Percentiles rank a stretch among this genome's conserved stretches.
Conservation (phyloP, 2,797 vertebrate genomes). For the Hafferia zeledoni region DNA sequence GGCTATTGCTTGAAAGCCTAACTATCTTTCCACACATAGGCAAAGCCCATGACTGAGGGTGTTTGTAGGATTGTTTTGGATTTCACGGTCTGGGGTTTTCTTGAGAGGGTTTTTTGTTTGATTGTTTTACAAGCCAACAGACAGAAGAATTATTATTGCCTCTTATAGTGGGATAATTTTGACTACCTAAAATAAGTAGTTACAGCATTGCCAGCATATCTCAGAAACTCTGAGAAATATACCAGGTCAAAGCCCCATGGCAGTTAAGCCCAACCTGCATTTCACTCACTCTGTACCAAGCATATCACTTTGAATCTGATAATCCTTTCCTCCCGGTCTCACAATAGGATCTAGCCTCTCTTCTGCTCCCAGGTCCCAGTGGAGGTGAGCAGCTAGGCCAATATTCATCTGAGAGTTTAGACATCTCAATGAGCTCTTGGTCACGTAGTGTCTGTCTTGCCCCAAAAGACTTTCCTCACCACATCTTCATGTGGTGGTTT, state of each 20-base stretch:
- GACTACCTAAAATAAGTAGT: neutral
- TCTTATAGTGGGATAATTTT: neutral
- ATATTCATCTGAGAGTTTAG: neutral
- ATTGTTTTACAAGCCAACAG: neutral
- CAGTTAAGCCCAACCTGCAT: neutral
- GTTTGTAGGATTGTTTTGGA: neutral
- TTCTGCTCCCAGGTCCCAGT: neutral
- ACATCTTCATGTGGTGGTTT: neutral
- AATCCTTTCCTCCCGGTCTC: neutral
- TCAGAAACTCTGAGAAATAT: neutral
- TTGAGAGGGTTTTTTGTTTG: neutral
- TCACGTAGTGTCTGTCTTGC: neutral
- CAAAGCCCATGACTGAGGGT: neutral
- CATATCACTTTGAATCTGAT: neutral
- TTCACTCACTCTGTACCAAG: neutral
- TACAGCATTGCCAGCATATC: neutral
- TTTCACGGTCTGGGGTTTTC: neutral
- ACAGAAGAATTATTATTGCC: neutral
- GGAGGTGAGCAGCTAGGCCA: neutral
- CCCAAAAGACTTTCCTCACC: neutral
- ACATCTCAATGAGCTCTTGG: neutral
- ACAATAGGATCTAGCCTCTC: neutral
- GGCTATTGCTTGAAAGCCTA: neutral
- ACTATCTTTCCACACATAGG: neutral
- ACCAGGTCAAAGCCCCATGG: neutral